Conservation (phyloP, 2,888 invertebrate genomes). For the Allophyes oxyacanthae region DNA sequence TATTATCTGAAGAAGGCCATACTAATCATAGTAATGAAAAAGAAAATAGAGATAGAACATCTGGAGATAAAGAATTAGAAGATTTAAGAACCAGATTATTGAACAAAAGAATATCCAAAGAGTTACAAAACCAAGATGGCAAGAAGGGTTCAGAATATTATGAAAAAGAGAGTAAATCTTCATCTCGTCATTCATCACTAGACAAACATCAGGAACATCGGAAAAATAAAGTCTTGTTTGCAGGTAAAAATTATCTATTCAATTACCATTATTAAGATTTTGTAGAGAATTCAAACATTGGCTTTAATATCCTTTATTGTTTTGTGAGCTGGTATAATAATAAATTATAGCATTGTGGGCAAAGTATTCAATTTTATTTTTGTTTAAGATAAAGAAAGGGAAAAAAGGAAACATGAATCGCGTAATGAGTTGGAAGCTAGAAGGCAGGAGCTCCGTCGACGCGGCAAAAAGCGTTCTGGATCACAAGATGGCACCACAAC, state of each 20-base stretch:
- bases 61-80: constrained; percentile 91
- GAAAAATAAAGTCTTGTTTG: constrained; percentile 92
- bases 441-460: constrained; percentile 89
- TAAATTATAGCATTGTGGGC: not conserved
- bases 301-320: not conserved
- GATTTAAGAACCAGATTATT: constrained; percentile 93
- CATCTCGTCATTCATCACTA: constrained; percentile 73
- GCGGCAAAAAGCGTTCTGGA: constrained; percentile 81
- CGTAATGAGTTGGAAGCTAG: constrained; percentile 93
- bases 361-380: constrained; percentile 12
- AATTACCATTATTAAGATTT: not conserved
- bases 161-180: constrained; percentile 81
- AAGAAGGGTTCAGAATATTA: constrained; percentile 81
- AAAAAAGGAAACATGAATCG: constrained; percentile 93
- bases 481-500: constrained; percentile 72
- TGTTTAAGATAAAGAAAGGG: constrained; percentile 92
- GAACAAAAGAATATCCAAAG: constrained; percentile 92
- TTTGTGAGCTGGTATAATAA: not conserved
- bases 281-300: not conserved
- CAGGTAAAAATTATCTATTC: constrained; percentile 81
- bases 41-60: constrained; percentile 83
- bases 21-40: constrained; percentile 81
- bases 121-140: constrained; percentile 86
- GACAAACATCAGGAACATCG: constrained; percentile 89
- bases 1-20: constrained; percentile 79